Percentiles rank a stretch among this genome's conserved stretches.
These are phyloP conservation scores for Creontiades dilutus DNA, from an alignment of 2,888 invertebrate species.

Conservation along the genomic window DNA sequence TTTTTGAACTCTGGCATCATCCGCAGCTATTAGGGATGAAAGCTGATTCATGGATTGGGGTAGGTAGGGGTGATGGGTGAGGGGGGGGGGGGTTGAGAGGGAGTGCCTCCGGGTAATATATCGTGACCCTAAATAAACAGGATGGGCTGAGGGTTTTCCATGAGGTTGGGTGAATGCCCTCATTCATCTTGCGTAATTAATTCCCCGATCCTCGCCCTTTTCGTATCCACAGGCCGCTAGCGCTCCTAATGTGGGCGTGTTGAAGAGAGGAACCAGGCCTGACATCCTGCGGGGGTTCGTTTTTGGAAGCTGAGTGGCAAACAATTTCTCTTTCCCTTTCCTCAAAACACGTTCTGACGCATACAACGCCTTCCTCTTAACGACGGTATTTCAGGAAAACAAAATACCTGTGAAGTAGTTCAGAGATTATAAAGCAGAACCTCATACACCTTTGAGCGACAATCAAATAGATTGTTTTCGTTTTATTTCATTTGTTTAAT, in stretches of 20 bases:
- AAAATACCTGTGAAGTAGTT: not conserved
- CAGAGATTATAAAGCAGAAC: too few species aligned
- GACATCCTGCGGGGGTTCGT: not conserved
- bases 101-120: slow-evolving; percentile 6
- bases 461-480: too few species aligned
- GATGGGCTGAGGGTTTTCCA: slow-evolving; percentile 41
- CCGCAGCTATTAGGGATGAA: slow-evolving; percentile 16
- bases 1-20: slow-evolving; percentile 15
- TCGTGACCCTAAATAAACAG: slow-evolving; percentile 55
- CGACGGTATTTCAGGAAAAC: not conserved
- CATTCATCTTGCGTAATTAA: slow-evolving; percentile 68
- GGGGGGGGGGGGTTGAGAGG: not conserved
- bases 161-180: slow-evolving; percentile 50
- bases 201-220: slow-evolving; percentile 49
- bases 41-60: slow-evolving; percentile 7
- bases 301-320: not conserved
- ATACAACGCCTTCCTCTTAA: not conserved
- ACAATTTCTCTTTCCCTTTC: not conserved
- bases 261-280: not conserved
- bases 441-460: too few species aligned
- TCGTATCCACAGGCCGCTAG: not conserved
- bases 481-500: too few species aligned
- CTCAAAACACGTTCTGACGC: not conserved
- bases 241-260: slow-evolving; percentile 42
- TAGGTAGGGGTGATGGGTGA: not conserved